These are phyloP conservation scores for Resseliella maxima DNA, from an alignment of 2,888 invertebrate genomes.

Conservation along the genomic window DNA sequence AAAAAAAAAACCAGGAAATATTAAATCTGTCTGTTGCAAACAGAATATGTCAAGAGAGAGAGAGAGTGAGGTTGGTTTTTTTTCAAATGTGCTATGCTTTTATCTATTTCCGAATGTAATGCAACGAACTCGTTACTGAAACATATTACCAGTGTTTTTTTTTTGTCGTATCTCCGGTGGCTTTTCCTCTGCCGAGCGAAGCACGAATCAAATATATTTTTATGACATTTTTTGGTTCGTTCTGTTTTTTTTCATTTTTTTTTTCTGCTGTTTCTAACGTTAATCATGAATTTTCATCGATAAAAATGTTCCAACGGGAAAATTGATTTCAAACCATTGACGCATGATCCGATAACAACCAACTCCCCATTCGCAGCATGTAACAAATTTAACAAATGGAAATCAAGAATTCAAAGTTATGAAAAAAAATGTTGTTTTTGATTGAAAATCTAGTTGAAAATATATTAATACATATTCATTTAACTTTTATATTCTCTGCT, in stretches of 20 bases:
- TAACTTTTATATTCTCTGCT: background rate
- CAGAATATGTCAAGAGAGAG: constrained; percentile 49
- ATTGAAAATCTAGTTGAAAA: no score
- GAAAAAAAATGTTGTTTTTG: background rate
- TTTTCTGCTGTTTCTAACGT: background rate
- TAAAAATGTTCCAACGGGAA: background rate
- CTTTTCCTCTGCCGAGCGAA: background rate
- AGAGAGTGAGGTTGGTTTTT: background rate
- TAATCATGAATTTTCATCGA: constrained; percentile 8
- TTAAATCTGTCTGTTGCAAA: constrained; percentile 49
- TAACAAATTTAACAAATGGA: background rate
- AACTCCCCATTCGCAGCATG: background rate
- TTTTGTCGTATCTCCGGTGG: background rate
- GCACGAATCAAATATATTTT: constrained; percentile 42
- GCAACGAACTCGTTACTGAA: constrained; percentile 41
- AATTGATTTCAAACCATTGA: background rate
- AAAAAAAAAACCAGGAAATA: constrained; percentile 16
- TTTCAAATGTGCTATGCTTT: background rate
- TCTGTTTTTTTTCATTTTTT: background rate
- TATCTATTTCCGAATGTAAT: constrained; percentile 51
- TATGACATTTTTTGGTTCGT: background rate
- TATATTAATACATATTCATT: background rate
- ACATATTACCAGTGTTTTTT: background rate
- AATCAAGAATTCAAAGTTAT: background rate
- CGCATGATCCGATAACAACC: background rate